Evolutionary conservation across 1,140 invertebrate species (phyloP), one percentile per base, ranked within the genome.

Genomic region (Drosophila truncata): DNA sequence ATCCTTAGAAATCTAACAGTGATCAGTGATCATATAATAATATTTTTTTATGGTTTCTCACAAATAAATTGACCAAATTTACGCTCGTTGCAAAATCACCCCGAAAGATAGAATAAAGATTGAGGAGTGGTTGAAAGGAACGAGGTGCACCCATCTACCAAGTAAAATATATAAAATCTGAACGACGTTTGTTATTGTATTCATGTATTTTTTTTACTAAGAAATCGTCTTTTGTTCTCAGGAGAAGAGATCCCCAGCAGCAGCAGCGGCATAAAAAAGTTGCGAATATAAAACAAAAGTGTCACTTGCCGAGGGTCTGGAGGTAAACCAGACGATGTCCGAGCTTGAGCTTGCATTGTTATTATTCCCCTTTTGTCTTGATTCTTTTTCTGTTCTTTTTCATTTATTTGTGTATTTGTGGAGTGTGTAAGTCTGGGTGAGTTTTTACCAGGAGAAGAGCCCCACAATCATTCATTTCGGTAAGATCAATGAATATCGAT

Each of bases 271-370:
- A 88, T 78, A 85, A 90, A 91, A 54, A 91, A 91, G 81, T 86
- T 82, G 82, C 85, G 71, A 85, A 90, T 85, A 91, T 91, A 90
- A 88, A 88, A 90, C 85, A 90, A 91, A 85, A 91, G 82, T 90
- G 86, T 91, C 86, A 90, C 78, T 90, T 90, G 78, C 70, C 72
- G 65, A 67, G 63, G 57, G 78, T 50, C 57, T 77, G 58, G 44
- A 58, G 62, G 52, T 59, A 55, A 55, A 46, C 73, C 52, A 78
- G 74, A 59, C 74, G 73, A 61, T 46, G 59, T 59, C 42, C 57
- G 62, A 55, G 59, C 73, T 62, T 79, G 46, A 79, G 78, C 67
- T 79, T 81, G 74, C 85, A 87, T 88, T 90, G 85, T 90, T 88
- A 67, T 84, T 87, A 67, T 84, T 82, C 35, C 35, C 62, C 71